Evolutionary conservation across 1,140 invertebrate species (phyloP).

Genomic region (Trichoplusia ni): DNA sequence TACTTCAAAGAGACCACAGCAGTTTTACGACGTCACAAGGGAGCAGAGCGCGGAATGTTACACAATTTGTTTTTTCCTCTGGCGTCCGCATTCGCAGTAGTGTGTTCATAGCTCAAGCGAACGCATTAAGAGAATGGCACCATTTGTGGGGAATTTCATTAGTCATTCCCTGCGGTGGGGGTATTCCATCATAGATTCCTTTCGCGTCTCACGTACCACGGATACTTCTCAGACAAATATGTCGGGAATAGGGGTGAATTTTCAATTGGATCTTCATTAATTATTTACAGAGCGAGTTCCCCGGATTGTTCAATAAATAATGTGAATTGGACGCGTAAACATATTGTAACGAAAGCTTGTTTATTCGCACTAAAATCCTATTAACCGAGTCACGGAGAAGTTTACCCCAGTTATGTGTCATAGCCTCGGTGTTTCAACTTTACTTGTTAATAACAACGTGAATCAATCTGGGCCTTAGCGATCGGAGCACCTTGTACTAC

Average conservation of each 20-base stretch:
- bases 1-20: constrained; percentile 22
- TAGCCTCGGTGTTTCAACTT: constrained; percentile 9
- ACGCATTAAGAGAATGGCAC: constrained; percentile 40
- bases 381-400: constrained; percentile 13
- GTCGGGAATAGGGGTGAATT: constrained; percentile 40
- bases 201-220: constrained; percentile 41
- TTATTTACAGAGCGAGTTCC: constrained; percentile 35
- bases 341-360: constrained; percentile 19
- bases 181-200: constrained; percentile 46
- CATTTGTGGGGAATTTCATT: constrained; percentile 48
- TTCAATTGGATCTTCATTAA: constrained; percentile 44
- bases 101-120: constrained; percentile 32
- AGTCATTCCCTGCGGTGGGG: constrained; percentile 41
- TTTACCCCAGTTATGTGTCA: constrained; percentile 4
- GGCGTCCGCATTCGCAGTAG: constrained; percentile 1
- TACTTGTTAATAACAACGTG: constrained; percentile 16
- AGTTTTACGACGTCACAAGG: constrained; percentile 20
- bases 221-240: constrained; percentile 39
- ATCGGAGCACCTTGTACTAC: constrained; percentile 14
- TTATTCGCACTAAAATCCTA: constrained; percentile 16
- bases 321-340: constrained; percentile 26
- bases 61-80: constrained; percentile 32
- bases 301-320: constrained; percentile 32
- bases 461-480: constrained; percentile 11
- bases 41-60: constrained; percentile 18